Evolutionary conservation across 2,888 invertebrate genomes (phyloP).

Genomic region (Pollenia angustigena): DNA sequence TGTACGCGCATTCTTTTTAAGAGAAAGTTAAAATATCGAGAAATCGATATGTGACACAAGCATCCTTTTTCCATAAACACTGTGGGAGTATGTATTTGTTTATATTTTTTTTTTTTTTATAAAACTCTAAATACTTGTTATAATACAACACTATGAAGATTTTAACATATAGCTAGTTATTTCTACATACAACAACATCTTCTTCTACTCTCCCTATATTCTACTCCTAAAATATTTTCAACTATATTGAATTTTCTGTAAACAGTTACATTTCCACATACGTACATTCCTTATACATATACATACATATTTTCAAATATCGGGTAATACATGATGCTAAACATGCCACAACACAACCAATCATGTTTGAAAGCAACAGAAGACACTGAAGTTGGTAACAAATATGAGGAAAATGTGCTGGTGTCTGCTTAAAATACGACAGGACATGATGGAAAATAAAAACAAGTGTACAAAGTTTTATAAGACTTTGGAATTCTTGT

Average conservation of each 20-base stretch:
- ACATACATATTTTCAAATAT: too few relatives aligned
- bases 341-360: slow-evolving; percentile 43
- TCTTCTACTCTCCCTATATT: not conserved
- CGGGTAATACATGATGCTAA: slow-evolving; percentile 16
- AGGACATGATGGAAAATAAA: slow-evolving; percentile 39
- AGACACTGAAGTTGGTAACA: not conserved
- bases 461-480: slow-evolving; percentile 24
- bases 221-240: not conserved
- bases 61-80: slow-evolving; percentile 17
- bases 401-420: slow-evolving; percentile 33
- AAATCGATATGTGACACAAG: slow-evolving; percentile 71
- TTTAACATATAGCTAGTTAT: slow-evolving; percentile 60
- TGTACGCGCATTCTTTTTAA: slow-evolving; percentile 61
- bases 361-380: not conserved
- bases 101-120: not conserved
- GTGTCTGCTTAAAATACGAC: slow-evolving; percentile 42
- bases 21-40: slow-evolving; percentile 66
- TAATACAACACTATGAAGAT: slow-evolving; percentile 25
- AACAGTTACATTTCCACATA: not conserved
- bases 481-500: slow-evolving; percentile 37
- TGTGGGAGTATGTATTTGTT: not conserved
- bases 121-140: slow-evolving; percentile 13
- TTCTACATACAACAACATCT: not conserved
- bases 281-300: not conserved
- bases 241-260: not conserved